Base-by-base conservation (phyloP, 2,888 invertebrate species). In the Melieria crassipennis region DNA sequence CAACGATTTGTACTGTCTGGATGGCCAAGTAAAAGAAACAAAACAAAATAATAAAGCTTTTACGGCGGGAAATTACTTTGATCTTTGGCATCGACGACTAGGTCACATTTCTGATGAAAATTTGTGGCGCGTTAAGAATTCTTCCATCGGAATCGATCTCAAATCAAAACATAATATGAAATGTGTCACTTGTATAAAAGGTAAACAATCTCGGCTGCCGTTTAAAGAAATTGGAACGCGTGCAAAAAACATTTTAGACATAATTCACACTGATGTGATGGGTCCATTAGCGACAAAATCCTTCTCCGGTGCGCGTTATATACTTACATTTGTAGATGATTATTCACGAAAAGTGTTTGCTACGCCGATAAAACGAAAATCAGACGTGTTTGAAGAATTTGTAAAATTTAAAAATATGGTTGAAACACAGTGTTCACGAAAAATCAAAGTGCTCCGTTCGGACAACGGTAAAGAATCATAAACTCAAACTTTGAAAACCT, bases 381-480 rank as follows among this genome's bases (percentile, higher is more conserved):
- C 76, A 50, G 75, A 78, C 6, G 75, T 76, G 5, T 75, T 76
- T 13, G n/a, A 46, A 9, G 64, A 74, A 10, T 77, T 79, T 58
- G 66, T 73, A 7, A 70, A 66, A 11, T 78, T n/a, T 61, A 77
- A 76, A 61, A 72, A 60, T 6, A 11, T 73, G 46, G 75, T 73
- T 64, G 78, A 78, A 75, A 77, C 75, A 45, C 76, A 78, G 66
- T 75, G 70, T 57, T 65, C 68, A 7, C 50, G 16, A 7, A 76
- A 67, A 50, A 76, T 78, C 3, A 77, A 76, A 76, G 63, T 71
- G 7, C 16, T 77, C 2, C 60, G 76, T 43, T 61, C 77, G 0
- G 75, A 78, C n/a, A 77, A 78, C 13, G 78, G 76, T 0, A 62
- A 47, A 3, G 77, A 78, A 9, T 77, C 16, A 63, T 66, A 6